Conservation (phyloP, 1,140 invertebrate species). For the Ceratina japonica region DNA sequence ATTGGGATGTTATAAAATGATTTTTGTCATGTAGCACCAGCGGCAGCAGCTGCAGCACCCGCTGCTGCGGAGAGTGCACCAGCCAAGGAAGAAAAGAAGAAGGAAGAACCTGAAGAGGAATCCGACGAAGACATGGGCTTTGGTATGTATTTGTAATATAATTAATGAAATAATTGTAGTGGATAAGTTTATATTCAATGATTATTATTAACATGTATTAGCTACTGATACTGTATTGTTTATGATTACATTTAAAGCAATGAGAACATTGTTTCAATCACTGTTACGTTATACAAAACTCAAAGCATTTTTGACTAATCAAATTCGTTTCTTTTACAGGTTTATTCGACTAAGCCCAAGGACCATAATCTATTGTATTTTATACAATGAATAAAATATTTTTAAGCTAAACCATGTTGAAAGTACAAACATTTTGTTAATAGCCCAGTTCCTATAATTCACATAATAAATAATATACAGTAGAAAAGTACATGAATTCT, state of each 20-base stretch:
- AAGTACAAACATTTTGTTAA: not conserved
- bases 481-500: too few species aligned
- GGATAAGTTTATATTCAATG: slow-evolving; percentile 59
- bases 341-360: slow-evolving; percentile 85
- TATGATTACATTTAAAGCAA: slow-evolving; percentile 74
- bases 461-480: too few species aligned
- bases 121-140: slow-evolving; percentile 98
- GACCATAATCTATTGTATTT: slow-evolving; percentile 59
- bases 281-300: not conserved
- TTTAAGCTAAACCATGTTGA: slow-evolving; percentile 23
- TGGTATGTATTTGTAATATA: slow-evolving; percentile 80
- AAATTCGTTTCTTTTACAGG: slow-evolving; percentile 81
- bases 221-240: slow-evolving; percentile 76
- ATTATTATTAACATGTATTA: slow-evolving; percentile 80
- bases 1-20: not conserved
- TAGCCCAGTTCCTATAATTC: too few species aligned
- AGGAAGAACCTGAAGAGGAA: slow-evolving; percentile 90
- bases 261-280: slow-evolving; percentile 69
- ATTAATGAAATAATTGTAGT: slow-evolving; percentile 10
- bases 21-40: slow-evolving; percentile 75
- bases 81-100: slow-evolving; percentile 89
- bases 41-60: slow-evolving; percentile 80
- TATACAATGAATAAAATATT: slow-evolving; percentile 71
- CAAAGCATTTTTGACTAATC: slow-evolving; percentile 40
- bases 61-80: slow-evolving; percentile 85